These are phyloP conservation scores for Smutsia temminckii DNA, from an alignment of 2,797 vertebrate species.

Conservation along the genomic window DNA sequence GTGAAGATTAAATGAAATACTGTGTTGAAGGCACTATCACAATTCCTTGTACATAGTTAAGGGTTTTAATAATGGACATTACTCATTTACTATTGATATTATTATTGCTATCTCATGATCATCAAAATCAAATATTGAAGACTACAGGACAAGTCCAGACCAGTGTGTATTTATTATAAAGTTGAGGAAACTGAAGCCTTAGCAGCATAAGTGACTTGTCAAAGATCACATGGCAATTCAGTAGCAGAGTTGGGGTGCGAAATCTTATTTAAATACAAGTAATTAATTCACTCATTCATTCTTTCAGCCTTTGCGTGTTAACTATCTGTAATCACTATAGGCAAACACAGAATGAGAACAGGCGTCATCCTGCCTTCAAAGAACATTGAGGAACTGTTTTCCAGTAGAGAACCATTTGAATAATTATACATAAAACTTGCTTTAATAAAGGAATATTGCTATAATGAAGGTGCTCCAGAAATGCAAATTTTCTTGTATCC, in stretches of 20 bases:
- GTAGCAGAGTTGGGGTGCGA: background rate
- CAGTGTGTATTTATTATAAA: background rate
- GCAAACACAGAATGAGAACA: background rate
- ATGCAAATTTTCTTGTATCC: background rate
- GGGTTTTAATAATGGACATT: background rate
- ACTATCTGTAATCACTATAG: background rate
- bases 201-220: background rate
- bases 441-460: background rate
- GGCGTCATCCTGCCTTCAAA: background rate
- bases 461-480: background rate
- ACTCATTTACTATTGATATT: background rate
- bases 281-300: background rate
- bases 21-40: background rate
- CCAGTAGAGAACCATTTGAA: background rate
- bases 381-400: background rate
- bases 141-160: background rate
- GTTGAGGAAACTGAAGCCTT: background rate
- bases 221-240: background rate
- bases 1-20: background rate
- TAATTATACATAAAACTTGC: slow-evolving; percentile 11
- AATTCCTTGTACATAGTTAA: background rate
- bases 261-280: background rate
- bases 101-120: background rate
- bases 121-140: slow-evolving; percentile 41
- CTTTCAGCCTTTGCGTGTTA: background rate